These are phyloP conservation scores for Botia kubotai DNA, from an alignment of 2,797 vertebrate genomes.

Conservation along the genomic window DNA sequence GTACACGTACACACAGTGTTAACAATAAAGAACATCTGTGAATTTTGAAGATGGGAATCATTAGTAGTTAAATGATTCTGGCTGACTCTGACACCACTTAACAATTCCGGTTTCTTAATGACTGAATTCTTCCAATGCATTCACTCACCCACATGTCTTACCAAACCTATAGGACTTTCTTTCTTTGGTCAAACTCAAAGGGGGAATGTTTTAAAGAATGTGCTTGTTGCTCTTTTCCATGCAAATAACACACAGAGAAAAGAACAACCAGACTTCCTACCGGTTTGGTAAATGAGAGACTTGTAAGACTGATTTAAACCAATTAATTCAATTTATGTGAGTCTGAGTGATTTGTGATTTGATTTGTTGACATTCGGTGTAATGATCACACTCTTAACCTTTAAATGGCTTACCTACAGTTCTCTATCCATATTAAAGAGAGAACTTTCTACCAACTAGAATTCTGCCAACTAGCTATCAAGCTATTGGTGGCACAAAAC, in stretches of 20 bases:
- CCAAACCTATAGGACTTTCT: neutral
- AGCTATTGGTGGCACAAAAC: neutral
- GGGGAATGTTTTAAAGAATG: neutral
- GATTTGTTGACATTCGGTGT: no score
- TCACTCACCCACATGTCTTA: neutral
- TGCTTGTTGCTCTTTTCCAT: neutral
- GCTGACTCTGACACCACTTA: neutral
- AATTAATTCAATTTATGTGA: no score
- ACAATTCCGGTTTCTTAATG: neutral
- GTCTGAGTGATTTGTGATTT: no score
- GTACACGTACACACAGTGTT: conserved; percentile 15
- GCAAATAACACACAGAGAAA: neutral
- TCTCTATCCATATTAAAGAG: no score
- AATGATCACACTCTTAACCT: no score
- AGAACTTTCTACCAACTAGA: no score
- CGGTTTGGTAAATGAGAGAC: no score
- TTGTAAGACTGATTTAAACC: no score
- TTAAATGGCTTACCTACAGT: no score
- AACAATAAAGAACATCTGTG: conserved; percentile 5
- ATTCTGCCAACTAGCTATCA: neutral
- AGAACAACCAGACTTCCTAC: neutral
- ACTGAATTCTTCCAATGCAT: neutral
- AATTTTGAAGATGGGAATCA: neutral
- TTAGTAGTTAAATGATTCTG: neutral
- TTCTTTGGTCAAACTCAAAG: neutral